These are phyloP conservation scores for Charina bottae DNA, from an alignment of 2,113 vertebrate species.

Conservation along the genomic window DNA sequence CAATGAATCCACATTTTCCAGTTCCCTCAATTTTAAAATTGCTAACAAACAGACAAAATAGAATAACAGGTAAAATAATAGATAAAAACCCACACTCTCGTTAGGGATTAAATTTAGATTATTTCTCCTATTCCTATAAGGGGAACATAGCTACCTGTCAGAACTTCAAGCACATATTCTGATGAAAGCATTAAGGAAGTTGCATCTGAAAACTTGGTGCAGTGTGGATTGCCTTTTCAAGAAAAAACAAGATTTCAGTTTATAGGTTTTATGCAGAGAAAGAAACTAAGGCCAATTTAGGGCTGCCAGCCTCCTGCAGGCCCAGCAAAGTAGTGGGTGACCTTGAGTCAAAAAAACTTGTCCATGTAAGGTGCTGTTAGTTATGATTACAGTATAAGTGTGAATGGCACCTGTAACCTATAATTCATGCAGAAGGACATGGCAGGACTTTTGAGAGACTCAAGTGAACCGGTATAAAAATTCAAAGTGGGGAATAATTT, in stretches of 20 bases:
- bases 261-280: background rate
- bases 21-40: background rate
- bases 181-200: background rate
- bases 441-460: background rate
- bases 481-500: background rate
- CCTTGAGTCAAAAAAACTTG: constrained; percentile 16
- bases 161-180: background rate
- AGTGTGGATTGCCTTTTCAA: background rate
- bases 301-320: background rate
- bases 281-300: background rate
- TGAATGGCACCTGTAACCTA: background rate
- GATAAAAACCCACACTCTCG: background rate
- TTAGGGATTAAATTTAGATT: background rate
- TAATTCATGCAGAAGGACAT: background rate
- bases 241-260: background rate
- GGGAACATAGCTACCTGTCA: background rate
- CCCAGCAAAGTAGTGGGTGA: background rate
- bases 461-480: background rate
- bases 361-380: constrained; percentile 4
- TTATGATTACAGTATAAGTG: constrained; percentile 17
- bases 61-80: background rate
- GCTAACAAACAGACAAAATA: background rate
- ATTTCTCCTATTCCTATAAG: background rate
- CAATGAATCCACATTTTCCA: background rate
- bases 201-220: background rate